These are phyloP conservation scores for Contarinia nasturtii DNA, from an alignment of 1,140 invertebrate genomes.

Conservation along the genomic window DNA sequence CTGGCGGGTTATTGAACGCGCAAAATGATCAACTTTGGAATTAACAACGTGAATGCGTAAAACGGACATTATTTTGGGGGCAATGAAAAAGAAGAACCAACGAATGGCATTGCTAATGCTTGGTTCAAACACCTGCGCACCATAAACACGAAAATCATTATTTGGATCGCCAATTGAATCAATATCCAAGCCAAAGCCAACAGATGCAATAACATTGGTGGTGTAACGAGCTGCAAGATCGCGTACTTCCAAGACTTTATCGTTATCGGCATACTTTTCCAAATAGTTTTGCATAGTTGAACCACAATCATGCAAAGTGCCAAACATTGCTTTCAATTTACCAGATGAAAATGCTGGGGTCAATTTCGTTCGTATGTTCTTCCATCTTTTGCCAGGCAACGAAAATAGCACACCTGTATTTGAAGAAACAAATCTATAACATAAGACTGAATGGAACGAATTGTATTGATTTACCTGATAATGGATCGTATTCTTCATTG, in stretches of 20 bases:
- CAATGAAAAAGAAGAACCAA: background rate
- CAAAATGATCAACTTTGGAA: slow-evolving; percentile 25
- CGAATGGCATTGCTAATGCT: background rate
- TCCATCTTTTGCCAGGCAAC: no score
- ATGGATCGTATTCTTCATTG: no score
- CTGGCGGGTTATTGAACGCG: slow-evolving; percentile 28
- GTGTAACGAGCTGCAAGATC: slow-evolving; percentile 20
- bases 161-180: background rate
- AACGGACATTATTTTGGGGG: slow-evolving; percentile 5
- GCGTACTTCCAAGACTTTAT: slow-evolving; percentile 3
- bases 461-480: no score
- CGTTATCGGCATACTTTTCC: slow-evolving; percentile 23
- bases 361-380: slow-evolving; percentile 12
- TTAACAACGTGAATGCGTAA: slow-evolving; percentile 20
- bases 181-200: slow-evolving; percentile 31
- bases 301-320: slow-evolving; percentile 15
- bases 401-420: no score
- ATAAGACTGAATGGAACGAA: no score
- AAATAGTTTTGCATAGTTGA: slow-evolving; percentile 9
- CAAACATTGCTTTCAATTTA: slow-evolving; percentile 30
- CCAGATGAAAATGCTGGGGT: slow-evolving; percentile 28
- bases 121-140: background rate
- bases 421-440: no score
- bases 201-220: slow-evolving; percentile 31
- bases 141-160: slow-evolving; percentile 8